Percentiles rank a stretch among this genome's conserved stretches.
Evolutionary conservation across 1,140 invertebrate species (phyloP).

Genomic region (Coptotermes formosanus): DNA sequence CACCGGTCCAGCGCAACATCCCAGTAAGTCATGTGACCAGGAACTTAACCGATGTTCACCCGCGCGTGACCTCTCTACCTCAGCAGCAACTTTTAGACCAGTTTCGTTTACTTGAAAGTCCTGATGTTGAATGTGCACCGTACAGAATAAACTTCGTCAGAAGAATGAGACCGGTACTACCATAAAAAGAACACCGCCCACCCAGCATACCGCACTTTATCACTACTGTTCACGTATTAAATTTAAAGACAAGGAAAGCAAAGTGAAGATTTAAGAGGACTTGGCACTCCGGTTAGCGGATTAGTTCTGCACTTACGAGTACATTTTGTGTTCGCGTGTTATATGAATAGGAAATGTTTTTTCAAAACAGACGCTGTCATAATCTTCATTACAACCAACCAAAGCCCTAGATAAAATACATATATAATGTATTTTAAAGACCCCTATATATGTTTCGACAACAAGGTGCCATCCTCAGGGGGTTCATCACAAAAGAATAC

Average conservation of each 20-base stretch:
- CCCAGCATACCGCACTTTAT: not conserved
- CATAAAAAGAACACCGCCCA: not conserved
- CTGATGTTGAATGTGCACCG: not conserved
- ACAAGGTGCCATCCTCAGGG: no score
- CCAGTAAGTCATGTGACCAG: not conserved
- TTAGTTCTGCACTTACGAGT: not conserved
- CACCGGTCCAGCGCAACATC: not conserved
- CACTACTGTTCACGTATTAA: not conserved
- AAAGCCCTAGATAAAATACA: no score
- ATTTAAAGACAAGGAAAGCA: not conserved
- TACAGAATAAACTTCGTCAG: not conserved
- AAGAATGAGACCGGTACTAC: not conserved
- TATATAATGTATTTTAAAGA: no score
- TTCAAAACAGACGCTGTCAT: no score
- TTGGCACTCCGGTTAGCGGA: not conserved
- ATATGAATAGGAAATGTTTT: no score
- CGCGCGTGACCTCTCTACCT: not conserved
- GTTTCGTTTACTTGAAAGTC: not conserved
- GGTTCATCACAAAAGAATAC: no score
- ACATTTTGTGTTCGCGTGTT: no score
- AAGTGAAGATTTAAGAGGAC: not conserved
- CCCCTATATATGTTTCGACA: no score
- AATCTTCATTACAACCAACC: no score
- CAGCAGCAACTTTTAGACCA: slow-evolving; percentile 1
- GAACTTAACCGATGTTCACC: not conserved